These are phyloP conservation scores for Coreoperca whiteheadi DNA, from an alignment of 2,113 vertebrate genomes.

Conservation along the genomic window DNA sequence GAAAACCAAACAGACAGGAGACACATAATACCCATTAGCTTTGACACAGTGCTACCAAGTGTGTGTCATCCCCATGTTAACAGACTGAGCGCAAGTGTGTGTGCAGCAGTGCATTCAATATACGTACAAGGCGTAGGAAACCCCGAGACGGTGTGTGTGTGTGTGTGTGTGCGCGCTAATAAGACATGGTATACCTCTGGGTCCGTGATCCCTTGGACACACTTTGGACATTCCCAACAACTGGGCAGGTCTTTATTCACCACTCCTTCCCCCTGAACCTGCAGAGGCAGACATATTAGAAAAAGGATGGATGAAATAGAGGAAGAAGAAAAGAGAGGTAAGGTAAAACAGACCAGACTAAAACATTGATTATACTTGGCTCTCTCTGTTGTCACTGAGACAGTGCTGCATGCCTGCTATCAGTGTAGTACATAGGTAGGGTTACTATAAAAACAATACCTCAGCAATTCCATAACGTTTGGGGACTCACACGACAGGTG, in stretches of 20 bases:
- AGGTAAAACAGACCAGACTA: background rate
- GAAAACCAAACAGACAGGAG: conserved; percentile 36
- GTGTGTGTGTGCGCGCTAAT: background rate
- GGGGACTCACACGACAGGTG: background rate
- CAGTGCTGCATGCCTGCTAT: background rate
- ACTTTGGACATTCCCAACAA: conserved; percentile 98
- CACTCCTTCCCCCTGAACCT: conserved; percentile 94
- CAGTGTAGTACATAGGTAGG: background rate
- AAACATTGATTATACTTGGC: too few relatives aligned
- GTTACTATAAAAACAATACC: background rate
- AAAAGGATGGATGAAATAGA: background rate
- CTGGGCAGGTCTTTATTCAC: conserved; percentile 96
- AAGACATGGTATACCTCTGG: conserved; percentile 80
- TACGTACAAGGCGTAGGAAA: background rate
- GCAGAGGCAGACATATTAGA: conserved; percentile 7
- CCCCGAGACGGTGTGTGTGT: conserved; percentile 13
- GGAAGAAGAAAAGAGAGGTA: background rate
- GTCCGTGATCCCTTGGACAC: conserved; percentile 89
- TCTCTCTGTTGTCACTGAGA: background rate
- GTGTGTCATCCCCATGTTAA: conserved; percentile 9
- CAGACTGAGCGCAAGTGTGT: conserved; percentile 9
- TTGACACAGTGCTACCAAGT: conserved; percentile 18
- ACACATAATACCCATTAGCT: conserved; percentile 60
- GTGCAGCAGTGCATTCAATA: background rate
- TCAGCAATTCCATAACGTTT: background rate